Percentiles rank a stretch among this genome's conserved stretches.
Conservation (phyloP, 1,140 invertebrate species). For the Gonatopus flavifemur region DNA sequence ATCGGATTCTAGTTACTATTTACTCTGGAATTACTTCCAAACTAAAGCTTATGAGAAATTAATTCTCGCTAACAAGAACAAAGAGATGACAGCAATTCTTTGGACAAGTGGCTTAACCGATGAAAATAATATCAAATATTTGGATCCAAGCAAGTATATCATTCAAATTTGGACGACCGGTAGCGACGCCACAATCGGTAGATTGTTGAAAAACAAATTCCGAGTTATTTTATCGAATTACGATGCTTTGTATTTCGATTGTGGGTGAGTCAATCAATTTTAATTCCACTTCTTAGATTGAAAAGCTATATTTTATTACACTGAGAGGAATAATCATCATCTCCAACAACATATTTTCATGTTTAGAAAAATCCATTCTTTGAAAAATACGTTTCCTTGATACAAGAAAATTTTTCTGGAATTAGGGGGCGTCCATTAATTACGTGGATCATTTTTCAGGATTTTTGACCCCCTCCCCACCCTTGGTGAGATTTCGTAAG, state of each 20-base stretch:
- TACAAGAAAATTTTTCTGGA: too few species aligned
- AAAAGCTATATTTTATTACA: too few species aligned
- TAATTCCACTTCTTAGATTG: too few species aligned
- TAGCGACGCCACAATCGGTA: slow-evolving; percentile 63
- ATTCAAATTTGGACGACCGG: slow-evolving; percentile 81
- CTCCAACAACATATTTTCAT: too few species aligned
- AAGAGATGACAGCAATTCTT: slow-evolving; percentile 68
- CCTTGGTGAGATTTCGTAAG: too few species aligned
- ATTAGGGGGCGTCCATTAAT: too few species aligned
- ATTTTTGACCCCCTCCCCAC: too few species aligned
- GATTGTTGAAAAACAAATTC: slow-evolving; percentile 70
- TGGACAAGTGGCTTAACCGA: slow-evolving; percentile 82
- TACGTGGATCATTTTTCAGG: too few species aligned
- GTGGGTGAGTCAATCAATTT: slow-evolving; percentile 61
- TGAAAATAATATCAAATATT: slow-evolving; percentile 65
- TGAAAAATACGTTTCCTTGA: too few species aligned
- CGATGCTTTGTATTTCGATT: slow-evolving; percentile 82
- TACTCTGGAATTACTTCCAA: slow-evolving; percentile 79
- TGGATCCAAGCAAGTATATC: slow-evolving; percentile 75
- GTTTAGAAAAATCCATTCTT: too few species aligned
- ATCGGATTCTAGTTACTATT: slow-evolving; percentile 66
- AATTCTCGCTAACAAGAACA: slow-evolving; percentile 57
- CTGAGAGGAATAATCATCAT: too few species aligned
- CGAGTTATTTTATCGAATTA: slow-evolving; percentile 81
- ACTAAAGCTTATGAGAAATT: slow-evolving; percentile 61